Evolutionary conservation across 2,113 vertebrate genomes (phyloP).

Genomic region (Forbesichthys agassizii): DNA sequence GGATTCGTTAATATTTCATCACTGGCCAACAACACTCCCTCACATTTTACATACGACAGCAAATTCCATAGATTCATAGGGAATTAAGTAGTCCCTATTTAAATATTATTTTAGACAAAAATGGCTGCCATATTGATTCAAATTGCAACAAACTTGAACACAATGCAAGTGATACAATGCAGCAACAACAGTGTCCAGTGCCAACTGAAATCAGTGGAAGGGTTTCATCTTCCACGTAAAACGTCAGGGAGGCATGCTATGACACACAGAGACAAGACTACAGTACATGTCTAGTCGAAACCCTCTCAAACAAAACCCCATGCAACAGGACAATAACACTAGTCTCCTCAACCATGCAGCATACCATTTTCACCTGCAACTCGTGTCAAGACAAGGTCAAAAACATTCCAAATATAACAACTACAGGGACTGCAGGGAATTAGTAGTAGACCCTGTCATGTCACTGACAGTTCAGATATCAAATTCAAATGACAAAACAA

Average conservation of each 20-base stretch:
- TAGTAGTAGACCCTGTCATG: not conserved
- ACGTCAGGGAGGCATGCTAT: slow-evolving; percentile 54
- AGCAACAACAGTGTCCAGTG: slow-evolving; percentile 12
- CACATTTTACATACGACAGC: not conserved
- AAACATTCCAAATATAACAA: slow-evolving; percentile 13
- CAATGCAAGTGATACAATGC: not conserved
- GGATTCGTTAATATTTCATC: not conserved
- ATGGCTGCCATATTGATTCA: not conserved
- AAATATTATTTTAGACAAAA: not conserved
- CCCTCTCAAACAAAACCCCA: slow-evolving; percentile 52
- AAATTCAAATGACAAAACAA: slow-evolving; percentile 39
- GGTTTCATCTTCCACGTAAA: slow-evolving; percentile 19
- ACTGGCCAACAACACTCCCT: not conserved
- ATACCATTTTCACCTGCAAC: slow-evolving; percentile 18
- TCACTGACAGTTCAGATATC: not conserved
- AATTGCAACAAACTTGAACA: slow-evolving; percentile 1
- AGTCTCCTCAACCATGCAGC: slow-evolving; percentile 60
- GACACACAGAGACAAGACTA: slow-evolving; percentile 32
- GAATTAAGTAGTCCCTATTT: not conserved
- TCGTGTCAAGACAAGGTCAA: not conserved
- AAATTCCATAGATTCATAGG: not conserved
- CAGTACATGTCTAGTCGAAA: slow-evolving; percentile 17
- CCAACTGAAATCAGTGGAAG: not conserved
- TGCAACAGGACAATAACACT: slow-evolving; percentile 49
- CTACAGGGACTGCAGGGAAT: slow-evolving; percentile 12